Evolutionary conservation across 2,888 invertebrate genomes (phyloP), one percentile per base, ranked within the genome.

Genomic region (Petrolisthes manimaculis): DNA sequence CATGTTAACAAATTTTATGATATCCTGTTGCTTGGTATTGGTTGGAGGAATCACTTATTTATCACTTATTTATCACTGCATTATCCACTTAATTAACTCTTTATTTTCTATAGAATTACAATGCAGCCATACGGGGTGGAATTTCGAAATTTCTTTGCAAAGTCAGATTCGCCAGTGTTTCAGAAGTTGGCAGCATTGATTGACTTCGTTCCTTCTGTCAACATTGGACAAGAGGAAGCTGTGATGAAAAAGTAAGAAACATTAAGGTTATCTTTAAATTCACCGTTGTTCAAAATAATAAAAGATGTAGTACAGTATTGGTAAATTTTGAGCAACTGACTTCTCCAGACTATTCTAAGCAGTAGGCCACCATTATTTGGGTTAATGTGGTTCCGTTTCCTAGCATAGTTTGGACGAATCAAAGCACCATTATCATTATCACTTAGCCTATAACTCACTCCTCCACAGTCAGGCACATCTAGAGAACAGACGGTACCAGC

Each of bases 161-260:
- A 86, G 54, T 86, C 86, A 18, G 86, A 86, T n/a, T 86, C 86
- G 8, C 75, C 54, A 6, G 82, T 82, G 75, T 86, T 86, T 77
- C 51, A 82, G 51, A 86, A 69, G 37, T 37, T 86, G 61, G 81
- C 80, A 0, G 21, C 56, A 9, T 82, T 86, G 18, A 82, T 86
- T 75, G 71, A 75, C 54, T 80, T 86, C 54, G 86, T 86, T 51
- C 77, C 82, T 3, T 81, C 86, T 5, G 82, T 86, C 6, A 67
- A 86, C 5, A 24, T 54, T 8, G 86, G 86, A 1, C 86, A 86
- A 53, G 21, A 77, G 21, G 80, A 86, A 21, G 86, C 86, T 12
- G 51, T 82, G 53, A 67, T 77, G 54, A 53, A 12, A 18, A 86
- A 77, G 86, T 86, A 75, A 54, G 86, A 55, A 14, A 8, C 74